Base-by-base conservation (phyloP, 2,797 vertebrate genomes). In the Acanthurus tractus region DNA sequence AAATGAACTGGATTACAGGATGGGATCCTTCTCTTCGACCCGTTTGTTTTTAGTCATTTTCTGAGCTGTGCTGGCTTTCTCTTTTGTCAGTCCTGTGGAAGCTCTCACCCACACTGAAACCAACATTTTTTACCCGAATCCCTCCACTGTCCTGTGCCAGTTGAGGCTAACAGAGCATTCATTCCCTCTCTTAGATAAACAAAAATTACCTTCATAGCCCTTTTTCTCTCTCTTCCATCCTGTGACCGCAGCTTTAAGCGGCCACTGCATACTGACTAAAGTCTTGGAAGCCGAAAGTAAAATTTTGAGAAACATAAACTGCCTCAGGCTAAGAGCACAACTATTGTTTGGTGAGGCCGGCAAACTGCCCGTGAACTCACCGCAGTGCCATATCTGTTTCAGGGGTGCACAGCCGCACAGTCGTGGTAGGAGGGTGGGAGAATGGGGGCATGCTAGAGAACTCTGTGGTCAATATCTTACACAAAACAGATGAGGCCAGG, bases 401-500 rank as follows among this genome's bases (percentile, higher is more conserved):
- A 89, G 86, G 46, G 82, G 77, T n/a, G 68, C 75, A 66, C 70
- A 52, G 83, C 14, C 74, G 88, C 80, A 83, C 68, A 72, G 79
- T 75, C 55, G 61, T 78, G 78, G 86, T 70, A 54, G 84, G 79
- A 80, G 81, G 80, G 79, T 81, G 77, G 81, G 84, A 77, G 84
- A 77, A 68, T 9, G 76, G 71, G 79, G 79, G 76, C 12, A 52
- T 66, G 59, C 40, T 76, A 76, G 68, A 86, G 83, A 85, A 66
- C 83, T 89, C 81, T 93, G 93, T 78, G 92, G 92, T 84, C 22
- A 7, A 74, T 72, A 66, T 84, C 83, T 93, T 88, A 94, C 88
- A 85, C 74, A 88, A 94, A 92, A 89, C 93, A 95, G 93, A 94
- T 93, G 91, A 92, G 78, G 70, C 42, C 56, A 76, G 86, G 85